Evolutionary conservation across 2,113 vertebrate species (phyloP).

Genomic region (Rhinoptilus africanus): DNA sequence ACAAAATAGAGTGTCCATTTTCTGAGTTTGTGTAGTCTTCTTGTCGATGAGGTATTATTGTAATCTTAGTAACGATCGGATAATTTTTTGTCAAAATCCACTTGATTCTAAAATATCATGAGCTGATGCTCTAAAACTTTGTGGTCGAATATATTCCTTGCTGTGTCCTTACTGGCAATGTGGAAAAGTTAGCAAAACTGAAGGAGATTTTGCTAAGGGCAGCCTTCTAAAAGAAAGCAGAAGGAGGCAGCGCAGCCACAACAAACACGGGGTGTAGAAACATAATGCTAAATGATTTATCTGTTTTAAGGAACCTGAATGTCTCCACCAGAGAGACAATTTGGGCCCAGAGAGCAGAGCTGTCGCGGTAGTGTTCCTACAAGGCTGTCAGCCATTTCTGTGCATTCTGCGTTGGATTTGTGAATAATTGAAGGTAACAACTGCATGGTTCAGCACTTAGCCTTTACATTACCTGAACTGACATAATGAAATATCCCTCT

Average conservation of each 20-base stretch:
- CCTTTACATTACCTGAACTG: not conserved
- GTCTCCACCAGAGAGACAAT: not conserved
- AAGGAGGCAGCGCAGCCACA: not conserved
- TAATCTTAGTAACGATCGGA: not conserved
- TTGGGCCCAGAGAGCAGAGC: not conserved
- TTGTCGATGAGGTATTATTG: not conserved
- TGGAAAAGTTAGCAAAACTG: not conserved
- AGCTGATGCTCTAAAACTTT: not conserved
- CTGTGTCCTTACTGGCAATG: not conserved
- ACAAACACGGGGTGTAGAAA: not conserved
- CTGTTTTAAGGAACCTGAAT: not conserved
- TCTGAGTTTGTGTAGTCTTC: not conserved
- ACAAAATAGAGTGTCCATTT: not conserved
- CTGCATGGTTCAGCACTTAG: not conserved
- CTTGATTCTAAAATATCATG: not conserved
- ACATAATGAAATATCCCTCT: not conserved
- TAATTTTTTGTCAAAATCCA: not conserved
- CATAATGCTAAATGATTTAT: not conserved
- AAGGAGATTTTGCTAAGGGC: not conserved
- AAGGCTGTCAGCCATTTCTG: not conserved
- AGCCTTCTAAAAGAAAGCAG: not conserved
- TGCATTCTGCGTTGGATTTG: not conserved
- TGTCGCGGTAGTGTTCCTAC: fast-evolving
- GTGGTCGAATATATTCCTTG: not conserved
- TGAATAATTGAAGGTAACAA: constrained; percentile 29